Evolutionary conservation across 2,797 vertebrate genomes (phyloP).

Genomic region (Galago senegalensis): DNA sequence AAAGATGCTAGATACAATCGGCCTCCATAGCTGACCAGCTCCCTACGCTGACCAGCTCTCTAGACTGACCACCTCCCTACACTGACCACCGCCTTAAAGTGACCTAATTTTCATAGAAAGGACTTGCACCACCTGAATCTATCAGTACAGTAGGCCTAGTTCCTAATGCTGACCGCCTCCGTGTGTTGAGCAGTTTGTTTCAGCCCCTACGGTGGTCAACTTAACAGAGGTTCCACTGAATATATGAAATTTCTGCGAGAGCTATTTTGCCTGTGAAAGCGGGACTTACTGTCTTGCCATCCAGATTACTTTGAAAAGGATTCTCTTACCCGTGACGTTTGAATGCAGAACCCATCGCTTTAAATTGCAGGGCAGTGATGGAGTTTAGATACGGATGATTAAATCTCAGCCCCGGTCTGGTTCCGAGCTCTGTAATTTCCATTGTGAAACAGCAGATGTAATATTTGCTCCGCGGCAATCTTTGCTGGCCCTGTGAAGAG

Average conservation of each 20-base stretch:
- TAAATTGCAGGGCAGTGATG: not conserved
- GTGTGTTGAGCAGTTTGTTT: no score
- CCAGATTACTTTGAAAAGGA: not conserved
- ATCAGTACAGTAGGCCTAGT: no score
- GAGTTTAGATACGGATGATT: not conserved
- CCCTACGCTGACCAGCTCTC: no score
- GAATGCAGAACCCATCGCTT: conserved; percentile 3
- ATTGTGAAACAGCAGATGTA: not conserved
- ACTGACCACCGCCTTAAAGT: no score
- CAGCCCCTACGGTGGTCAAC: no score
- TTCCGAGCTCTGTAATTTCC: not conserved
- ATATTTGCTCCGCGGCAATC: not conserved
- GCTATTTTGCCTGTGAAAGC: not conserved
- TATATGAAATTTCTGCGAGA: accelerated
- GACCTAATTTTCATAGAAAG: no score
- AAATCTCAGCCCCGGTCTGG: not conserved
- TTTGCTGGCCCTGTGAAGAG: not conserved
- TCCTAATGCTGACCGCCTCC: no score
- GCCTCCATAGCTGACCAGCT: no score
- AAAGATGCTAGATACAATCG: not conserved
- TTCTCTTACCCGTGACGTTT: not conserved
- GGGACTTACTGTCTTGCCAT: not conserved
- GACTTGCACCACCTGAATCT: no score
- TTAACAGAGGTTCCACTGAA: no score
- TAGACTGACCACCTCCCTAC: no score